Conservation (phyloP, 2,113 vertebrate species). For the Sander lucioperca region DNA sequence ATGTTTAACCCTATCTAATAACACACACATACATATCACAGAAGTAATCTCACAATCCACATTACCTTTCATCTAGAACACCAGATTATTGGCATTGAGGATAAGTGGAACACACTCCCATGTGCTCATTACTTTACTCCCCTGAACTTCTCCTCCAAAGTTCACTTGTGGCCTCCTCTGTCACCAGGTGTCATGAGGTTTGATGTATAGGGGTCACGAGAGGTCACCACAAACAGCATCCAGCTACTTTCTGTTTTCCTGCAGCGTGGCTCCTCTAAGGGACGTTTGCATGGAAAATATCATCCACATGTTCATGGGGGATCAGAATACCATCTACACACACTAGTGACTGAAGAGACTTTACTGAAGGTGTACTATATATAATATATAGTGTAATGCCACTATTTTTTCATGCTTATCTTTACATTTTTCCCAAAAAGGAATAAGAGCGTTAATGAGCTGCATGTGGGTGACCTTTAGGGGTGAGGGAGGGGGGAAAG, state of each 20-base stretch:
- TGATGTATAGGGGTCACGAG: constrained; percentile 93
- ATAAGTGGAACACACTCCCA: constrained; percentile 67
- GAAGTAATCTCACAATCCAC: neutral
- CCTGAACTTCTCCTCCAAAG: constrained; percentile 90
- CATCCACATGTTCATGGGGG: neutral
- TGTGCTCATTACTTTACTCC: constrained; percentile 90
- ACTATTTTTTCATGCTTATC: neutral
- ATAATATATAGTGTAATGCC: neutral
- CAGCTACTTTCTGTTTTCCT: constrained; percentile 66
- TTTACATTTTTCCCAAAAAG: constrained; percentile 23
- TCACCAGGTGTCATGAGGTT: constrained; percentile 89
- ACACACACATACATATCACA: neutral
- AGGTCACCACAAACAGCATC: constrained; percentile 71
- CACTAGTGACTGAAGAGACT: neutral
- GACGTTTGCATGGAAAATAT: constrained; percentile 18
- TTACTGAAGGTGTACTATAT: neutral
- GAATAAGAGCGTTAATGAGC: constrained; percentile 37
- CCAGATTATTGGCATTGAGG: constrained; percentile 1
- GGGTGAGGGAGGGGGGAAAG: neutral
- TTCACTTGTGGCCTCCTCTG: constrained; percentile 89
- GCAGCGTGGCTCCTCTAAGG: constrained; percentile 13
- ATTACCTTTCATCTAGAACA: constrained; percentile 12
- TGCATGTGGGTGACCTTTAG: constrained; percentile 49
- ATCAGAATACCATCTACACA: neutral
- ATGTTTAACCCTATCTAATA: neutral